phyloP scores from a whole-genome alignment of 64 coral and sea anemone species.

The Dendronephthya gigantea region DNA sequence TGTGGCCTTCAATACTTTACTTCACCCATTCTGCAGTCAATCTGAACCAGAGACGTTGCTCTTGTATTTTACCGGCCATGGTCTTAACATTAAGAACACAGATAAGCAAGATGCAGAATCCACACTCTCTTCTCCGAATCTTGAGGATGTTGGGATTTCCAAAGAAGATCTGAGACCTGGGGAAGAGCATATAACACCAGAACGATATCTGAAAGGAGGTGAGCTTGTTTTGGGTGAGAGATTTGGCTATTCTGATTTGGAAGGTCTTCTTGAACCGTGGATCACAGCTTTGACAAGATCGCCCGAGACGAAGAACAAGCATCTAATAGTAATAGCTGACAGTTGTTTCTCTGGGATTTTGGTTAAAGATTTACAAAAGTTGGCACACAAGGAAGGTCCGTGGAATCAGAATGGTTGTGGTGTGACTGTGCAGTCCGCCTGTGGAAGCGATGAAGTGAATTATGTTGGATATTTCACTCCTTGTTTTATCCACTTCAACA shows the following conservation, averaged over 20 bases:
- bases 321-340: too few relatives aligned
- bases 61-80: slow-evolving; percentile 60
- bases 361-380: too few relatives aligned
- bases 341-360: too few relatives aligned
- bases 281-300: slow-evolving; percentile 37
- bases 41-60: slow-evolving; percentile 25
- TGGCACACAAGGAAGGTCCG: too few relatives aligned
- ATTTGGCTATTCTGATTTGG: slow-evolving; percentile 45
- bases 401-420: too few relatives aligned
- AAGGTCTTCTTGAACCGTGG: slow-evolving; percentile 45
- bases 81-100: too few relatives aligned
- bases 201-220: slow-evolving; percentile 39
- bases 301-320: too few relatives aligned
- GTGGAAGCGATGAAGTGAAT: too few relatives aligned
- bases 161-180: neutral
- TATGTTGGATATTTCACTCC: too few relatives aligned
- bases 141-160: neutral
- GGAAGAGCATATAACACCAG: neutral
- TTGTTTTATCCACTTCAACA: slow-evolving; percentile 48
- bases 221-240: slow-evolving; percentile 40
- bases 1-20: slow-evolving; percentile 7
- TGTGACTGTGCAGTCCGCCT: too few relatives aligned
- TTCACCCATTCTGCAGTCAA: slow-evolving; percentile 23
- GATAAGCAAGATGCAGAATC: neutral
- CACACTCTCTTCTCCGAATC: neutral